Evolutionary conservation across 2,797 vertebrate species (phyloP).

Genomic region (Pseudochaenichthys georgianus): DNA sequence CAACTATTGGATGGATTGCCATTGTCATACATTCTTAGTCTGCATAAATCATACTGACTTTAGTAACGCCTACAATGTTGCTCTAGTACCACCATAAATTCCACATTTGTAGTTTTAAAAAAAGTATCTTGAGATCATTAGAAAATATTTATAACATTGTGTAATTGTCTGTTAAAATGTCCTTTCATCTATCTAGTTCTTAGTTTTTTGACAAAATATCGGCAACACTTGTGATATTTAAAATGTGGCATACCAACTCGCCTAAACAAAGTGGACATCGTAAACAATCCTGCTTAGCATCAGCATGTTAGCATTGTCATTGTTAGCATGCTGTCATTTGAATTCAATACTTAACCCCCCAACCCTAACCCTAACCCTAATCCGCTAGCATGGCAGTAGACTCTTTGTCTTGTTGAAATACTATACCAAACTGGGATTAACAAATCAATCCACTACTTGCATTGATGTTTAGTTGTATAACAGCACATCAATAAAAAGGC

Average conservation of each 20-base stretch:
- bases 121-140: neutral
- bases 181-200: neutral
- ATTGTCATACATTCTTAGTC: neutral
- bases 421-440: neutral
- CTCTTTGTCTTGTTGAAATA: neutral
- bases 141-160: neutral
- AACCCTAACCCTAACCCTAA: neutral
- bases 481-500: slow-evolving; percentile 1
- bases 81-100: neutral
- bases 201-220: too few relatives aligned
- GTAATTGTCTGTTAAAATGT: neutral
- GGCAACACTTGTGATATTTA: too few relatives aligned
- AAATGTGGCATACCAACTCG: too few relatives aligned
- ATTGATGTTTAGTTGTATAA: slow-evolving; percentile 1
- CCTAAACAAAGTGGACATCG: too few relatives aligned
- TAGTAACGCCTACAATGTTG: neutral
- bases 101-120: neutral
- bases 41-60: neutral
- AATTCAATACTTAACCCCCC: neutral
- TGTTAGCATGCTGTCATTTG: neutral
- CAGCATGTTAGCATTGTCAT: too few relatives aligned
- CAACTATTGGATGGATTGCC: neutral
- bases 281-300: too few relatives aligned
- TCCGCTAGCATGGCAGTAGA: neutral
- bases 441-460: neutral